Percentiles rank a stretch among this genome's conserved stretches.
These are phyloP conservation scores for Charadrius vociferus DNA, from an alignment of 2,113 vertebrate genomes.

Conservation along the genomic window DNA sequence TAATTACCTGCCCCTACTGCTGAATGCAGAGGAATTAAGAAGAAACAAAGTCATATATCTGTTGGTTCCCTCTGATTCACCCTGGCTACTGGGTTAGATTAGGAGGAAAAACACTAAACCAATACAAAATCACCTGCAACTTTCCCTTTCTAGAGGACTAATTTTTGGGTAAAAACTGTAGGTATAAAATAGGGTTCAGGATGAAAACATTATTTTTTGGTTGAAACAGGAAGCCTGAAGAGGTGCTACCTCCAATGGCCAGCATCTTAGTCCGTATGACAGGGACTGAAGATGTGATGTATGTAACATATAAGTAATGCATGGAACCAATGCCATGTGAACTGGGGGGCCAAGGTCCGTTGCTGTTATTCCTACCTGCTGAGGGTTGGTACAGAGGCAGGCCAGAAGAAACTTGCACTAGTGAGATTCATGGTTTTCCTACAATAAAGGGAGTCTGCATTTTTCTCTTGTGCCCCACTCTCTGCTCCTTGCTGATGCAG, in stretches of 20 bases:
- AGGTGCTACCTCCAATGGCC: neutral
- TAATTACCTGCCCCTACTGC: neutral
- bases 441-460: fast-evolving
- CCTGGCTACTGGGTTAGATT: neutral
- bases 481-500: neutral
- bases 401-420: neutral
- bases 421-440: neutral
- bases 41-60: neutral
- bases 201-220: neutral
- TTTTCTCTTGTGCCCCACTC: neutral
- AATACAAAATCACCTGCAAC: neutral
- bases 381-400: neutral
- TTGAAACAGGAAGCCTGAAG: neutral
- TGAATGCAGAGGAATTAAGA: neutral
- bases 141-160: neutral
- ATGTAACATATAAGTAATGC: neutral
- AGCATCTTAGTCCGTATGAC: neutral
- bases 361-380: neutral
- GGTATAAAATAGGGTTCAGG: neutral
- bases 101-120: neutral
- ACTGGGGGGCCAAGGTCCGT: neutral
- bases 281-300: neutral
- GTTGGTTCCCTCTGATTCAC: neutral
- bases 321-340: neutral
- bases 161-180: neutral